These are phyloP conservation scores for Hypena proboscidalis DNA, from an alignment of 2,888 invertebrate species.

Conservation along the genomic window DNA sequence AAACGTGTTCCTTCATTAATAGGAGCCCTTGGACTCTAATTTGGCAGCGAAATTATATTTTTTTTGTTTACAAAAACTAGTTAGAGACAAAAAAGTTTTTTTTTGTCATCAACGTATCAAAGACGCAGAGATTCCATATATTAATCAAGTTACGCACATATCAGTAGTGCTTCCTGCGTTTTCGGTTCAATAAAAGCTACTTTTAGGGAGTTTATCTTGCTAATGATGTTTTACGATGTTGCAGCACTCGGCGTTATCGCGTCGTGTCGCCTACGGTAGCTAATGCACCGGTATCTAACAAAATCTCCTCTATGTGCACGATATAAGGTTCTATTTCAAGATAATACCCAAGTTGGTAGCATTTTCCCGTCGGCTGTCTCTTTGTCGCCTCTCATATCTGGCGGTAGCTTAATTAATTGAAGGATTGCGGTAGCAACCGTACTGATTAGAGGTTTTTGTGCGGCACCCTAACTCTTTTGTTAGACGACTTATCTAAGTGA, in stretches of 20 bases:
- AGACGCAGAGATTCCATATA: slow-evolving; percentile 26
- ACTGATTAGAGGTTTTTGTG: slow-evolving; percentile 70
- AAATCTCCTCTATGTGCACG: slow-evolving; percentile 45
- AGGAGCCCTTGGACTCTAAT: slow-evolving; percentile 39
- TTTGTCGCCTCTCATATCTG: slow-evolving; percentile 77
- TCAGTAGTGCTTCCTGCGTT: slow-evolving; percentile 65
- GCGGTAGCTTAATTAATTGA: slow-evolving; percentile 76
- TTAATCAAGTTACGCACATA: slow-evolving; percentile 60
- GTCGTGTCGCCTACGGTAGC: slow-evolving; percentile 77
- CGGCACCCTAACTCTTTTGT: slow-evolving; percentile 69
- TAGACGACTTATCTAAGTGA: slow-evolving; percentile 58
- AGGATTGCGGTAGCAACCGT: slow-evolving; percentile 70
- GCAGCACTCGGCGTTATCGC: slow-evolving; percentile 70
- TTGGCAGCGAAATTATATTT: slow-evolving; percentile 36
- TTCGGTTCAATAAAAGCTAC: slow-evolving; percentile 64
- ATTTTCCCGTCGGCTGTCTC: slow-evolving; percentile 57
- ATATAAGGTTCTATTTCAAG: slow-evolving; percentile 49
- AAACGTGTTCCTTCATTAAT: slow-evolving; percentile 37
- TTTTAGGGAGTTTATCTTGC: slow-evolving; percentile 79
- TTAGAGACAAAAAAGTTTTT: too few species aligned
- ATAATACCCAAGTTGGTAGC: slow-evolving; percentile 48
- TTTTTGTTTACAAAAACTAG: too few species aligned
- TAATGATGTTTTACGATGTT: slow-evolving; percentile 83
- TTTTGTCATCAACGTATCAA: slow-evolving; percentile 26
- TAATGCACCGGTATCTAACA: slow-evolving; percentile 49